These are phyloP conservation scores for Drosophila baimaii DNA, from an alignment of 1,140 invertebrate species.

Conservation along the genomic window DNA sequence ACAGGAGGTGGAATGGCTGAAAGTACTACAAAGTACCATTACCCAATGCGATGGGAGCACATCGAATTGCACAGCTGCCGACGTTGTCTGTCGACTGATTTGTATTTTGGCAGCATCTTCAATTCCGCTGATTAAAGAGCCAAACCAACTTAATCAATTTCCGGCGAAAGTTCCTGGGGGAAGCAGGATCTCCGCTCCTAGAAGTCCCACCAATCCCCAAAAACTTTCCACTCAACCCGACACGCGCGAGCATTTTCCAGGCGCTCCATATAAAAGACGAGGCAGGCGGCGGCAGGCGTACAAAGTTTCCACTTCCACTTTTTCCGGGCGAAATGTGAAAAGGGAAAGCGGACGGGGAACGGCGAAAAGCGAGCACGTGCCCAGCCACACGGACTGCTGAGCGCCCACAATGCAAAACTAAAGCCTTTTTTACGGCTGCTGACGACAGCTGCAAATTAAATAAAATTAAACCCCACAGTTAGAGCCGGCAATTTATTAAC, in stretches of 20 bases:
- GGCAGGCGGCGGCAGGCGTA: slow-evolving; percentile 18
- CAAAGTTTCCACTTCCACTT: slow-evolving; percentile 50
- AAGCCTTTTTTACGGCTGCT: slow-evolving; percentile 79
- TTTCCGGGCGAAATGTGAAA: slow-evolving; percentile 5
- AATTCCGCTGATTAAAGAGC: slow-evolving; percentile 64
- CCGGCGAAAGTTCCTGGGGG: slow-evolving; percentile 48
- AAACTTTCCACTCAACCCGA: slow-evolving; percentile 45
- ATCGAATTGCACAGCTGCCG: slow-evolving; percentile 12
- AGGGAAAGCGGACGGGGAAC: background rate
- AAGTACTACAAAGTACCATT: slow-evolving; percentile 36
- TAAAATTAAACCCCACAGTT: slow-evolving; percentile 70
- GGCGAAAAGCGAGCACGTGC: slow-evolving; percentile 31
- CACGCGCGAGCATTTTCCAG: slow-evolving; percentile 52
- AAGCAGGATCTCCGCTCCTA: slow-evolving; percentile 12
- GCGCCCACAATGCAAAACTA: slow-evolving; percentile 70
- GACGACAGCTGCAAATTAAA: slow-evolving; percentile 80
- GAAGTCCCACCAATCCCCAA: slow-evolving; percentile 1
- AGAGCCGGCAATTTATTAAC: slow-evolving; percentile 73
- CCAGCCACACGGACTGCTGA: slow-evolving; percentile 49
- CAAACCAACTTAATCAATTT: slow-evolving; percentile 76
- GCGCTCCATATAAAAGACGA: slow-evolving; percentile 9
- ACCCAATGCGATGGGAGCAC: slow-evolving; percentile 7
- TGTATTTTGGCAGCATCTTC: slow-evolving; percentile 60
- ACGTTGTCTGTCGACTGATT: slow-evolving; percentile 46
- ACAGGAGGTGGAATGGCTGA: slow-evolving; percentile 1